phyloP scores from a whole-genome alignment of 64 coral and sea anemone genomes.

The Astreopora myriophthalma region DNA sequence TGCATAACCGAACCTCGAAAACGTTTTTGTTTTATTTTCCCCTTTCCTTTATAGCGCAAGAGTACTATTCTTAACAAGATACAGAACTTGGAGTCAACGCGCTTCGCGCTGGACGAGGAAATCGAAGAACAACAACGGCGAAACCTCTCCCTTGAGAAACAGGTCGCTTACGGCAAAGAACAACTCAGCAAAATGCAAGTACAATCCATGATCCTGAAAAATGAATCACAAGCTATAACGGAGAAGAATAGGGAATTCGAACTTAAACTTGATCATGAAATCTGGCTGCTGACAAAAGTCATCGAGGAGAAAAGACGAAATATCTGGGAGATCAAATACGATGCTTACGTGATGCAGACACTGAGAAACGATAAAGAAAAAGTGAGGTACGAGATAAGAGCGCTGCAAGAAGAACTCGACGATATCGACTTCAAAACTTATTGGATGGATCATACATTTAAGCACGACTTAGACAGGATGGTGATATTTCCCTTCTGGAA shows the following conservation, averaged over 20 bases:
- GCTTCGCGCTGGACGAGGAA: background rate
- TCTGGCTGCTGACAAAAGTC: background rate
- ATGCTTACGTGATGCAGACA: background rate
- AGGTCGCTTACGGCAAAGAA: background rate
- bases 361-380: background rate
- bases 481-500: slow-evolving; percentile 25
- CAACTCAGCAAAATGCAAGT: background rate
- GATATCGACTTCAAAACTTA: background rate
- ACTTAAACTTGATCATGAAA: background rate
- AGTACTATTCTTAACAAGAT: slow-evolving; percentile 6
- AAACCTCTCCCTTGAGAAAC: background rate
- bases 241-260: background rate
- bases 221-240: background rate
- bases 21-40: background rate
- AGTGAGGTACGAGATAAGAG: background rate
- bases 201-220: background rate
- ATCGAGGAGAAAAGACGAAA: background rate
- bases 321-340: background rate
- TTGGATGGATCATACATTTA: background rate
- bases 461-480: background rate
- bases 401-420: background rate
- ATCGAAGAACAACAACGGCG: slow-evolving; percentile 4
- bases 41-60: background rate
- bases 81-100: background rate
- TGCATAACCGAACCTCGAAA: no score